Evolutionary conservation across 2,888 invertebrate genomes (phyloP).

Genomic region (Nowickia ferox): DNA sequence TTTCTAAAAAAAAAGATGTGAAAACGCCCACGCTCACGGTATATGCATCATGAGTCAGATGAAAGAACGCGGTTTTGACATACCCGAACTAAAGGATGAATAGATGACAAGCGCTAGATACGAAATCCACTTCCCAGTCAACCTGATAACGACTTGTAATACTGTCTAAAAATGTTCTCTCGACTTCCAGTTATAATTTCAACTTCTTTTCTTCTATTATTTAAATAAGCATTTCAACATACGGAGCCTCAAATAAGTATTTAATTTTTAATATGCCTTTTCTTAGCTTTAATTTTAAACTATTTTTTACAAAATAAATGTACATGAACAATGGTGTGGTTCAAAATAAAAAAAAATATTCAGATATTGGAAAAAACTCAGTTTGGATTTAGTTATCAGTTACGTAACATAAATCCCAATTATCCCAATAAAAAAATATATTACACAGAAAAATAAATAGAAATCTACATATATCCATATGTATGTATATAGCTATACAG

Average conservation of each 20-base stretch:
- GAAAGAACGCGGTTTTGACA: slow-evolving; percentile 72
- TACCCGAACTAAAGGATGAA: slow-evolving; percentile 75
- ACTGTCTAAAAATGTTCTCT: slow-evolving; percentile 14
- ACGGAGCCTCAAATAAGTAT: slow-evolving; percentile 40
- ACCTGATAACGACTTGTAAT: slow-evolving; percentile 59
- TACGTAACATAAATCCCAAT: too few species aligned
- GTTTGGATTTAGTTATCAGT: too few species aligned
- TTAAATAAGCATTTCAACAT: slow-evolving; percentile 29
- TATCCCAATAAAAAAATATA: too few species aligned
- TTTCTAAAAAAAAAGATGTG: slow-evolving; percentile 75
- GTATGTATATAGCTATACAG: too few species aligned
- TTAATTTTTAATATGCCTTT: neutral
- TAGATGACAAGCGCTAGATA: slow-evolving; percentile 39
- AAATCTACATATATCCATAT: too few species aligned
- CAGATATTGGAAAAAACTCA: too few species aligned
- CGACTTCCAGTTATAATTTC: slow-evolving; percentile 17
- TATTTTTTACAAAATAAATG: slow-evolving; percentile 69
- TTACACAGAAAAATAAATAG: too few species aligned
- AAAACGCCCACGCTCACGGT: slow-evolving; percentile 76
- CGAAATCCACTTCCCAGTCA: neutral
- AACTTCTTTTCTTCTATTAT: neutral
- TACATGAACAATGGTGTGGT: slow-evolving; percentile 66
- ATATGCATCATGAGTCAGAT: slow-evolving; percentile 77
- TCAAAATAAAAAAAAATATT: neutral
- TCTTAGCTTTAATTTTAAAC: neutral